These are phyloP conservation scores for mouse (Mus musculus) DNA, from an alignment of 2,113 vertebrate genomes.

Conservation along the genomic window DNA sequence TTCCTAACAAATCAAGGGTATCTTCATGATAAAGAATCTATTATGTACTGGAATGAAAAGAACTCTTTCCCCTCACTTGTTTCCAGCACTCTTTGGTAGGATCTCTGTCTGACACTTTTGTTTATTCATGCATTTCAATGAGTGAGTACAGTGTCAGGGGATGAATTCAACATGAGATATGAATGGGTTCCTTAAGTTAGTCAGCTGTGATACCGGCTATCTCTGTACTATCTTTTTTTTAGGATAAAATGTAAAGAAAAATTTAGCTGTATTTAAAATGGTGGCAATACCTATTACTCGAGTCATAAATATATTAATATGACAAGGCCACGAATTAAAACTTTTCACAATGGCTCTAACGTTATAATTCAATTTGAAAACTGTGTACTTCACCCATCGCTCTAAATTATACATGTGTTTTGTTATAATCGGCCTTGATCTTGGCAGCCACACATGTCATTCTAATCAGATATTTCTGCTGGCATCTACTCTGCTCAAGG, in stretches of 20 bases:
- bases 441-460: background rate
- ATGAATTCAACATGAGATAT: background rate
- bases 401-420: background rate
- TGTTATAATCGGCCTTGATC: background rate
- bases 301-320: background rate
- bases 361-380: conserved; percentile 18
- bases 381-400: background rate
- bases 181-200: conserved; percentile 7
- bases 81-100: background rate
- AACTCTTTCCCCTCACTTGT: background rate
- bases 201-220: background rate
- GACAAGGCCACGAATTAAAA: background rate
- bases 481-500: background rate
- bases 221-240: background rate
- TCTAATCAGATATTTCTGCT: conserved; percentile 55
- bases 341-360: background rate
- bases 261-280: background rate
- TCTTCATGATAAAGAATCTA: background rate
- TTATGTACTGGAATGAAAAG: background rate
- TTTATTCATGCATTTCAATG: background rate
- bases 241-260: background rate
- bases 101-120: background rate
- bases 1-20: background rate
- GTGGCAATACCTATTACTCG: background rate
- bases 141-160: background rate